These are phyloP conservation scores for Betta splendens DNA, from an alignment of 2,797 vertebrate species.

Conservation along the genomic window DNA sequence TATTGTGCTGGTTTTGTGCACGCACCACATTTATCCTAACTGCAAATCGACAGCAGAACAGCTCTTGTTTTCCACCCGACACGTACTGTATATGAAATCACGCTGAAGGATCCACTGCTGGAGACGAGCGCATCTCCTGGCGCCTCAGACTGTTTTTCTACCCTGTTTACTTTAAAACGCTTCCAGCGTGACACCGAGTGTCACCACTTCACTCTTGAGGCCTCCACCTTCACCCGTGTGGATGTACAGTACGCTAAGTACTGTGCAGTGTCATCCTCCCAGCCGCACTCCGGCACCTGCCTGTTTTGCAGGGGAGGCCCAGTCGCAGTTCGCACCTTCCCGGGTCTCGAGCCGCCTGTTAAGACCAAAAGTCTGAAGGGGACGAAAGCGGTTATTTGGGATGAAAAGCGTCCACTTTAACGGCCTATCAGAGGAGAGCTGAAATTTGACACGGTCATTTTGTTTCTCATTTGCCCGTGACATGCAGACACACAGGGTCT, in stretches of 20 bases:
- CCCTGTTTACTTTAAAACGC: no score
- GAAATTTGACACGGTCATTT: conserved; percentile 66
- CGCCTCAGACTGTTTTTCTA: conserved; percentile 2
- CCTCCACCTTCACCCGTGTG: conserved; percentile 32
- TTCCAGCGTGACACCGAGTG: no score
- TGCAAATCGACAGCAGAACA: no score
- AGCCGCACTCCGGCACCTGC: conserved; percentile 42
- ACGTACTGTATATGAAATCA: conserved; percentile 3
- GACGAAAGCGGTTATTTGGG: conserved; percentile 43
- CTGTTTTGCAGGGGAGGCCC: conserved; percentile 60
- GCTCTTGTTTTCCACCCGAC: conserved; percentile 3
- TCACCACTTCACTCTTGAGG: conserved; percentile 27
- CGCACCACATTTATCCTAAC: neutral
- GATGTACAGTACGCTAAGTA: conserved; percentile 26
- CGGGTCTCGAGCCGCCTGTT: conserved; percentile 21
- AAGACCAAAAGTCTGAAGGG: conserved; percentile 41
- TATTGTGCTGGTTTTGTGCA: neutral
- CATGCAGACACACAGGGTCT: conserved; percentile 44
- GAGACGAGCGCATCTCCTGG: conserved; percentile 6
- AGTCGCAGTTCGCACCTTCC: conserved; percentile 53
- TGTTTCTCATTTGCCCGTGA: conserved; percentile 64
- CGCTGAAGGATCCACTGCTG: conserved; percentile 16
- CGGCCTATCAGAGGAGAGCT: conserved; percentile 51
- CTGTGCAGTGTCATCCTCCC: conserved; percentile 49
- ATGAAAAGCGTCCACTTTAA: conserved; percentile 47